These are phyloP conservation scores for Phaenicophaeus curvirostris DNA, from an alignment of 2,797 vertebrate species.

Conservation along the genomic window DNA sequence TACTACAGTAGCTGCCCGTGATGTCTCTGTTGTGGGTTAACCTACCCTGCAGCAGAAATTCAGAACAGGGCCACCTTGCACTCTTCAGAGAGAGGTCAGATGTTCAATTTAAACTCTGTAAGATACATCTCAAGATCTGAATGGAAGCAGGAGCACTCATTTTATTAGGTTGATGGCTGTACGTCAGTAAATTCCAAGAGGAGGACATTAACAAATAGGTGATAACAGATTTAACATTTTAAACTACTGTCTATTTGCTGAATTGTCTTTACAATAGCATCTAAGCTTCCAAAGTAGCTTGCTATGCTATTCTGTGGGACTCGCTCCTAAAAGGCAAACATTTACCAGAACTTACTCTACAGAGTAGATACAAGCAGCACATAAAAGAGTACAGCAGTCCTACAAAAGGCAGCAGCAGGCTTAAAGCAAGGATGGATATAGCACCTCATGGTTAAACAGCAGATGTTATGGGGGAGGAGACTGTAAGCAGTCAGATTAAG, in stretches of 20 bases:
- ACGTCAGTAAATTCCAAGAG: background rate
- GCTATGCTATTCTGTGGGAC: background rate
- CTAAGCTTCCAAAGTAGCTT: background rate
- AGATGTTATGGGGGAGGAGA: constrained; percentile 52
- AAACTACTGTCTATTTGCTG: background rate
- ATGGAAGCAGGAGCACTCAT: background rate
- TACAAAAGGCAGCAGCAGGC: constrained; percentile 19
- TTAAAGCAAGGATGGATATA: background rate
- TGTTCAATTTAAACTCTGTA: background rate
- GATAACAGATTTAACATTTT: background rate
- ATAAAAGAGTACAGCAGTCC: background rate
- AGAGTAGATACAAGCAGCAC: background rate
- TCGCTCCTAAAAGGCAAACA: background rate
- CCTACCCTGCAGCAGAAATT: background rate
- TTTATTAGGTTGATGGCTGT: background rate
- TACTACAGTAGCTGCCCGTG: background rate
- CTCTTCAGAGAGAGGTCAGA: background rate
- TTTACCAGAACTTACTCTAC: background rate
- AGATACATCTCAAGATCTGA: background rate
- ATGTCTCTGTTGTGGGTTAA: background rate
- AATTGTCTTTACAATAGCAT: background rate
- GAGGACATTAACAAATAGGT: background rate
- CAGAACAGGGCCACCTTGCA: background rate
- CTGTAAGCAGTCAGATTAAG: constrained; percentile 27
- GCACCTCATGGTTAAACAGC: constrained; percentile 28